phyloP scores from a whole-genome alignment of 1,140 invertebrate genomes.

The Helicoverpa zea region DNA sequence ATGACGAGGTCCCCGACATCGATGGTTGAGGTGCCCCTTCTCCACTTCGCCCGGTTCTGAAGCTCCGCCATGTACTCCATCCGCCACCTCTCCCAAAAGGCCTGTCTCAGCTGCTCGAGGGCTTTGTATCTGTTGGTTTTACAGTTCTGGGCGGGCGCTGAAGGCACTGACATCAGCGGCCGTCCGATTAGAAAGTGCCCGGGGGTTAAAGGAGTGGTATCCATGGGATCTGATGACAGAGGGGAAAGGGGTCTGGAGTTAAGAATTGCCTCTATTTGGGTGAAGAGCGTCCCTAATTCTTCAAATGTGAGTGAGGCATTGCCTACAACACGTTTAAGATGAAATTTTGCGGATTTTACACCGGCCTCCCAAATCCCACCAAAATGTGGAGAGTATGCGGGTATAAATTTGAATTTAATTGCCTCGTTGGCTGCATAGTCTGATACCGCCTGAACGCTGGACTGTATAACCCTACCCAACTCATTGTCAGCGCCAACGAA shows the following conservation, averaged over 20 bases:
- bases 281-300: conserved; percentile 59
- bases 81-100: conserved; percentile 67
- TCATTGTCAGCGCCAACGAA: conserved; percentile 60
- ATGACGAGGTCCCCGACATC: conserved; percentile 66
- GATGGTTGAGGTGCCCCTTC: conserved; percentile 50
- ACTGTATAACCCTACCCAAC: conserved; percentile 28
- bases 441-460: background rate
- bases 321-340: conserved; percentile 57
- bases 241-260: conserved; percentile 47
- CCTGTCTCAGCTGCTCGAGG: conserved; percentile 54
- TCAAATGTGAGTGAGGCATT: conserved; percentile 57
- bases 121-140: conserved; percentile 22
- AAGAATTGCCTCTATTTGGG: conserved; percentile 53
- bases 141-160: background rate
- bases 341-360: conserved; percentile 46
- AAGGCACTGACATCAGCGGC: conserved; percentile 36
- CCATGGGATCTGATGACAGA: conserved; percentile 38
- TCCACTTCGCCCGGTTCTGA: conserved; percentile 69
- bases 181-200: conserved; percentile 51
- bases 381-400: conserved; percentile 49
- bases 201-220: conserved; percentile 40
- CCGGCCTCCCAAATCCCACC: conserved; percentile 50
- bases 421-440: background rate
- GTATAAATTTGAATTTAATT: conserved; percentile 34
- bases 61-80: conserved; percentile 61